Evolutionary conservation across 2,113 vertebrate species (phyloP).

Genomic region (Cyrtonyx montezumae): DNA sequence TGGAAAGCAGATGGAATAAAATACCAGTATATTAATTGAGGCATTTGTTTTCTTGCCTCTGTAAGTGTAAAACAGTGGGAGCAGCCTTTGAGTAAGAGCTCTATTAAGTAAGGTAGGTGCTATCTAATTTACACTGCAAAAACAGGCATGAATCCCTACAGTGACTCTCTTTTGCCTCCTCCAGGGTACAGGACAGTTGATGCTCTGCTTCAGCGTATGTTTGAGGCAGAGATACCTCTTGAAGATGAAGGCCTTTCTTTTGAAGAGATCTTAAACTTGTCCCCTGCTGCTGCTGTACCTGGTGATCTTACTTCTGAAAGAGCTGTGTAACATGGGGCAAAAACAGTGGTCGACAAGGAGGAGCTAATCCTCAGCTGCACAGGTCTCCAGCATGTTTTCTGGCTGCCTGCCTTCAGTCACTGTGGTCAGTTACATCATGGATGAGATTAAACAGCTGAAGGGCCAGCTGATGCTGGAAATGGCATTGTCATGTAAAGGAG

Average conservation of each 20-base stretch:
- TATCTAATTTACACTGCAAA: neutral
- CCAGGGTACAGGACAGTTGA: slow-evolving; percentile 91
- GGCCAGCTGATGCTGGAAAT: neutral
- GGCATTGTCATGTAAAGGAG: neutral
- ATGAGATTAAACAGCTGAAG: rapidly evolving
- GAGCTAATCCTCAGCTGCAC: neutral
- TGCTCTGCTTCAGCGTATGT: slow-evolving; percentile 90
- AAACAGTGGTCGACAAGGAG: neutral
- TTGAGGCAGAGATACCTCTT: slow-evolving; percentile 88
- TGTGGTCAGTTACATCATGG: rapidly evolving
- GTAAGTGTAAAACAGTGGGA: neutral
- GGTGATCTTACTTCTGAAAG: slow-evolving; percentile 73
- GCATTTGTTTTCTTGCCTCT: neutral
- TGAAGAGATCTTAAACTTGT: slow-evolving; percentile 78
- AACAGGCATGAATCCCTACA: neutral
- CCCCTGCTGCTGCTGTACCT: slow-evolving; percentile 54
- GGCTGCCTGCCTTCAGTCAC: neutral
- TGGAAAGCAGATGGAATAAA: neutral
- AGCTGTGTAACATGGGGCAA: neutral
- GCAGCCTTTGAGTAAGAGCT: neutral
- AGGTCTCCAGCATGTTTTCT: rapidly evolving
- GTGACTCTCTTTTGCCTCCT: neutral
- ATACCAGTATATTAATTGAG: neutral
- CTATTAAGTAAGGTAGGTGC: too few relatives aligned
- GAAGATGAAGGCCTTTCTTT: slow-evolving; percentile 80